Percentiles rank a stretch among this genome's conserved stretches.
Evolutionary conservation across 2,113 vertebrate species (phyloP).

Genomic region (Plecotus auritus): DNA sequence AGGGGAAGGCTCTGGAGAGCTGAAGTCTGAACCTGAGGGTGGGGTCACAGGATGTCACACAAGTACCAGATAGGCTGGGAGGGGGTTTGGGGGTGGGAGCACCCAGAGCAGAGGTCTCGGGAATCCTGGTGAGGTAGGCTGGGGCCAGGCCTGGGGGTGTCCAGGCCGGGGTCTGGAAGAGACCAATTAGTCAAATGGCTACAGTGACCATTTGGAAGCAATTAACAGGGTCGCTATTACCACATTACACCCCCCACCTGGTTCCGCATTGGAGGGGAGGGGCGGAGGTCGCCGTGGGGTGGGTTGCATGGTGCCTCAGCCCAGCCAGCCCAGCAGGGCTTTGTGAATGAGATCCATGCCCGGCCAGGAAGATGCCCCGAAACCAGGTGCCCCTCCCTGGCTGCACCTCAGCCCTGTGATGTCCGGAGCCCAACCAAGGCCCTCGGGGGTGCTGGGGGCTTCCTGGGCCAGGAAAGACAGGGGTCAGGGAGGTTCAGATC

Average conservation of each 20-base stretch:
- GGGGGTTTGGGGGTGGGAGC: not conserved
- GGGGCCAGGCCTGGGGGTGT: not conserved
- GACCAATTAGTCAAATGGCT: conserved; percentile 49
- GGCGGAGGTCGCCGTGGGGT: fast-evolving
- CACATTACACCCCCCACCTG: not conserved
- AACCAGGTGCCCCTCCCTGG: not conserved
- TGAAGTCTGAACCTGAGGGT: not conserved
- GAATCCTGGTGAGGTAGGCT: not conserved
- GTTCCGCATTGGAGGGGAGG: not conserved
- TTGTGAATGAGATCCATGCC: not conserved
- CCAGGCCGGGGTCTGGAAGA: conserved; percentile 25
- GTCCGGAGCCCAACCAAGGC: not conserved
- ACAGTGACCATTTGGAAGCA: conserved; percentile 63
- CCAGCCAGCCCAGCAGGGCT: not conserved
- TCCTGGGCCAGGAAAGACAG: not conserved
- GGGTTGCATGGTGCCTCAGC: not conserved
- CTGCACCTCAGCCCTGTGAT: not conserved
- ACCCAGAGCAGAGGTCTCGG: not conserved
- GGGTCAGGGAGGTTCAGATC: not conserved
- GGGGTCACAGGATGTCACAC: not conserved
- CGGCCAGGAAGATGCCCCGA: conserved; percentile 17
- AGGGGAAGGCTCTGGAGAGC: not conserved
- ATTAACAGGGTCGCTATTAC: conserved; percentile 48
- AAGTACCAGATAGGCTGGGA: not conserved
- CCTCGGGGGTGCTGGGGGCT: fast-evolving